phyloP scores from a whole-genome alignment of 2,797 vertebrate genomes.

The Peromyscus aztecus region DNA sequence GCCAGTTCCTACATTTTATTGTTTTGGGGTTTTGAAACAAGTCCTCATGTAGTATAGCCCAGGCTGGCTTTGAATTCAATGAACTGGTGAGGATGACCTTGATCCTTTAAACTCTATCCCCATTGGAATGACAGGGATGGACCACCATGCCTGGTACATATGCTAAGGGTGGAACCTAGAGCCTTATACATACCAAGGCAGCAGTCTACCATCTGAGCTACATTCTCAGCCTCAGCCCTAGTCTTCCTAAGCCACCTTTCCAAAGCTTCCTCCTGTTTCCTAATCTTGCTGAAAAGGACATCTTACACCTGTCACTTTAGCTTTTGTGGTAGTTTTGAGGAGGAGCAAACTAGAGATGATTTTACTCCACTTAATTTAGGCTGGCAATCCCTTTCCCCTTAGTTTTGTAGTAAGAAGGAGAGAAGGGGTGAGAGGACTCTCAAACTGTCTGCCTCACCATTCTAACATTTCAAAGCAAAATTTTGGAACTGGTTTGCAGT shows the following conservation, averaged over 20 bases:
- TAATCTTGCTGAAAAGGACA: neutral
- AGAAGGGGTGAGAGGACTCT: rapidly evolving
- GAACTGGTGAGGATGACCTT: neutral
- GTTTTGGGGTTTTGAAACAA: neutral
- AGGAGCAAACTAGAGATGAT: neutral
- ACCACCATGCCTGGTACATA: neutral
- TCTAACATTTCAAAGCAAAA: conserved; percentile 25
- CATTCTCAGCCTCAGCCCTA: neutral
- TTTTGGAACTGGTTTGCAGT: conserved; percentile 6
- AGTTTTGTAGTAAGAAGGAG: neutral
- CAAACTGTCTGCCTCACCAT: neutral
- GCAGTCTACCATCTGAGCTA: neutral
- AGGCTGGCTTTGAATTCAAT: neutral
- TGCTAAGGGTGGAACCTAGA: neutral
- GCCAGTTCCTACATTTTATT: neutral
- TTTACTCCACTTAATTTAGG: neutral
- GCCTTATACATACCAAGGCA: neutral
- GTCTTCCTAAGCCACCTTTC: neutral
- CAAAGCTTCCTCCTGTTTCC: too few species aligned
- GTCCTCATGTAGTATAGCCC: neutral
- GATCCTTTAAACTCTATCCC: neutral
- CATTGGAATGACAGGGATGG: neutral
- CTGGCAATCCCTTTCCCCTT: neutral
- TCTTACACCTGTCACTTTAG: neutral
- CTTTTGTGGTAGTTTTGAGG: neutral